These are phyloP conservation scores for Clarias pachynema DNA, from an alignment of 2,797 vertebrate species.

Conservation along the genomic window DNA sequence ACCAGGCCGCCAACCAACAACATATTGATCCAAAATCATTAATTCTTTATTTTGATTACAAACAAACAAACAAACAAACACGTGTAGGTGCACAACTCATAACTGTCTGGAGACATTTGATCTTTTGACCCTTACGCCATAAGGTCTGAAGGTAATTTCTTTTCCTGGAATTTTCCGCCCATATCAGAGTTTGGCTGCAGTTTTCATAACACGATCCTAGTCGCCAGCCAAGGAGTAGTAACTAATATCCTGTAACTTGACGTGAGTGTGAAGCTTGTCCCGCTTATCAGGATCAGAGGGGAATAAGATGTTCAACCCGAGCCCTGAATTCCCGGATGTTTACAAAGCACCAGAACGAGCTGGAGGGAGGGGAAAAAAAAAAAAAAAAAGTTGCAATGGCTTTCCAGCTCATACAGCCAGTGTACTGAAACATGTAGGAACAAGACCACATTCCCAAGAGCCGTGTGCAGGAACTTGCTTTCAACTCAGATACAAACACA, in stretches of 20 bases:
- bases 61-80: no score
- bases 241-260: neutral
- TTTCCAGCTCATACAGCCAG: neutral
- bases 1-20: no score
- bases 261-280: neutral
- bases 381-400: neutral
- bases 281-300: neutral
- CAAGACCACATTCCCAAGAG: slow-evolving; percentile 10
- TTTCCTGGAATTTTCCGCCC: no score
- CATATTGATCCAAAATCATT: no score
- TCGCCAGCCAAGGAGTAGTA: neutral
- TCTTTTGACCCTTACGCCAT: no score
- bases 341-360: neutral
- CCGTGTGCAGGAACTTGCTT: neutral
- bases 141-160: no score
- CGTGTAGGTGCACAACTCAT: no score
- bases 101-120: no score
- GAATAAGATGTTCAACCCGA: neutral
- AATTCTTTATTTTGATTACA: no score
- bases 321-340: slow-evolving; percentile 25
- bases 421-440: slow-evolving; percentile 19
- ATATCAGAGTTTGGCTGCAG: no score
- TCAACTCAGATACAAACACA: neutral
- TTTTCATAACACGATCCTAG: no score
- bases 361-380: no score